Conservation (phyloP, 1,140 invertebrate genomes). For the Drosophila willistoni region DNA sequence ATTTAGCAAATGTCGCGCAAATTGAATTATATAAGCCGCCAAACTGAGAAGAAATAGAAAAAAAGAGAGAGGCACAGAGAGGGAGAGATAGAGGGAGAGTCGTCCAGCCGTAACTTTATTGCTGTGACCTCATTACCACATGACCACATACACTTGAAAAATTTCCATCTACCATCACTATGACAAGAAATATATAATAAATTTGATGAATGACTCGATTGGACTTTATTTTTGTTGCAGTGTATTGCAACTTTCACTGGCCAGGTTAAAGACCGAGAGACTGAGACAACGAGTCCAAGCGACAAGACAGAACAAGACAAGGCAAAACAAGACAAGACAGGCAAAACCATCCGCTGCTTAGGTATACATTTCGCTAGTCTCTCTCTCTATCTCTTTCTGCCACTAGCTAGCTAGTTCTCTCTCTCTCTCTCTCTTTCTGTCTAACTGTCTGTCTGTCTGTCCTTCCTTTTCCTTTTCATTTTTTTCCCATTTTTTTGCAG, state of each 20-base stretch:
- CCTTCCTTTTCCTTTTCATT: not conserved
- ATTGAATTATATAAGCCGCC: slow-evolving; percentile 62
- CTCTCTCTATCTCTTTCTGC: not conserved
- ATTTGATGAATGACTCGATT: not conserved
- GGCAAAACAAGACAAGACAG: not conserved
- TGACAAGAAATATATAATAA: not conserved
- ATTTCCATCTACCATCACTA: not conserved
- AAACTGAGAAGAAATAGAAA: not conserved
- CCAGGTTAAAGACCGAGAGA: slow-evolving; percentile 41
- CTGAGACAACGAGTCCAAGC: slow-evolving; percentile 18
- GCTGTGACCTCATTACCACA: slow-evolving; percentile 59
- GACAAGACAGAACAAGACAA: slow-evolving; percentile 5
- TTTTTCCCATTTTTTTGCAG: slow-evolving; percentile 7
- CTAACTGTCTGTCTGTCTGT: slow-evolving; percentile 3
- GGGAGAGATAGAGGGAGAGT: slow-evolving; percentile 8
- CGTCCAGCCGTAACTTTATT: slow-evolving; percentile 41
- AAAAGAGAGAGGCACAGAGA: not conserved
- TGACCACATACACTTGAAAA: not conserved
- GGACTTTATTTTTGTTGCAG: not conserved
- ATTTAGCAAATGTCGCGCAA: slow-evolving; percentile 64
- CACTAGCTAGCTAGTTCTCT: not conserved
- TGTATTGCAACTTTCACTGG: slow-evolving; percentile 11
- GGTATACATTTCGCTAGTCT: slow-evolving; percentile 23
- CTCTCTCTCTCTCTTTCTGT: not conserved
- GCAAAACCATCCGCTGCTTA: slow-evolving; percentile 16